A percentile compares a stretch with the other conserved stretches of the same genome.
Evolutionary conservation across 2,888 invertebrate genomes (phyloP).

Genomic region (Tinea semifulvella): DNA sequence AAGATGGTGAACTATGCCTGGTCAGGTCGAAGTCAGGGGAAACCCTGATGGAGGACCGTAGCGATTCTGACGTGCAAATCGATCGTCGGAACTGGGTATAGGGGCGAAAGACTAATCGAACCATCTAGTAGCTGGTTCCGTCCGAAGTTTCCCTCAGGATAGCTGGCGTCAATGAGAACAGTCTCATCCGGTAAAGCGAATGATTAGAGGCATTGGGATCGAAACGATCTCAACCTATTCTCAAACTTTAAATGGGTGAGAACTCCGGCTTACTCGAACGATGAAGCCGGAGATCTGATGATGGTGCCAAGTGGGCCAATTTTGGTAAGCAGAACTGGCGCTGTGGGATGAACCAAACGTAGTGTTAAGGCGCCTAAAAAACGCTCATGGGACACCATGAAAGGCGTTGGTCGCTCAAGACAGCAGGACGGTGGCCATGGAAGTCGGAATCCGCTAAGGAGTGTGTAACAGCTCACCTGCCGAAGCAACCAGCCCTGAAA

Average conservation of each 20-base stretch:
- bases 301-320: slow-evolving; percentile 75
- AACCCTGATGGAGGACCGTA: slow-evolving; percentile 77
- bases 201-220: slow-evolving; percentile 76
- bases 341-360: slow-evolving; percentile 81
- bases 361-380: slow-evolving; percentile 73
- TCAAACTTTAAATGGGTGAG: slow-evolving; percentile 79
- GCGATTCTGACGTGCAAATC: slow-evolving; percentile 83
- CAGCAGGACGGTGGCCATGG: slow-evolving; percentile 79
- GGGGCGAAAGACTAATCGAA: slow-evolving; percentile 77
- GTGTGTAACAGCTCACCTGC: slow-evolving; percentile 69
- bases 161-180: slow-evolving; percentile 61
- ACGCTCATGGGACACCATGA: slow-evolving; percentile 46
- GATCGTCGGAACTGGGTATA: slow-evolving; percentile 80
- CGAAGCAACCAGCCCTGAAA: slow-evolving; percentile 73
- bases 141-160: slow-evolving; percentile 81
- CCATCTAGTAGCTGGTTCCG: slow-evolving; percentile 82
- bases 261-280: slow-evolving; percentile 67
- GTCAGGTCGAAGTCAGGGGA: slow-evolving; percentile 75
- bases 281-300: slow-evolving; percentile 62
- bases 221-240: slow-evolving; percentile 78
- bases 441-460: slow-evolving; percentile 75
- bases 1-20: slow-evolving; percentile 80
- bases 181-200: slow-evolving; percentile 79
- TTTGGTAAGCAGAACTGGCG: slow-evolving; percentile 84
- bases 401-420: slow-evolving; percentile 70